Percentiles rank a stretch among this genome's conserved stretches.
Conservation (phyloP, 37 sponge, comb jelly and placozoan genomes). For the Spongilla lacustris region DNA sequence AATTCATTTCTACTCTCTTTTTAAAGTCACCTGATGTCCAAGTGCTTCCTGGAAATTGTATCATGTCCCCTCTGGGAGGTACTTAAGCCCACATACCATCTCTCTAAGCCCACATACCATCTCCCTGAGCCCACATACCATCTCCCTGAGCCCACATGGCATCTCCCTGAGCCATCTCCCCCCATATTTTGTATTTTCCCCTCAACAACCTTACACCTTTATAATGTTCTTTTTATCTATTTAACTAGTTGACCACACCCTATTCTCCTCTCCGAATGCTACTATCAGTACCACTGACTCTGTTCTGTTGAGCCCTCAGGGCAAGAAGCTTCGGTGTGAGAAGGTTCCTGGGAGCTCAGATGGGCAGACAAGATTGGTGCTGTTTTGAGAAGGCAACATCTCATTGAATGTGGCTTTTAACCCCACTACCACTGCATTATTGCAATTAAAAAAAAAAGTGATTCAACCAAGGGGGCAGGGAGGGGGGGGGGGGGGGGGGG, state of each 20-base stretch:
- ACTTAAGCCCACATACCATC: not conserved
- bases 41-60: not conserved
- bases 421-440: not conserved
- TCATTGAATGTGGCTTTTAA: not conserved
- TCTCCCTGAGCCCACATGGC: too few species aligned
- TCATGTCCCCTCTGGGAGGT: not conserved
- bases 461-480: too few species aligned
- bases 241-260: conserved; percentile 8
- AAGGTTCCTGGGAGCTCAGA: conserved; percentile 16
- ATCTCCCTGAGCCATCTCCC: too few species aligned
- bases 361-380: conserved; percentile 22
- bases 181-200: too few species aligned
- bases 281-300: not conserved
- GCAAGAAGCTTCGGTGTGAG: conserved; percentile 20
- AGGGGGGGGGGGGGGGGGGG: too few species aligned
- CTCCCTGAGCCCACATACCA: too few species aligned
- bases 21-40: not conserved
- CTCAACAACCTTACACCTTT: not conserved
- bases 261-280: conserved; percentile 15
- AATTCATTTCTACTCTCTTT: not conserved
- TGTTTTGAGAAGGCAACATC: not conserved
- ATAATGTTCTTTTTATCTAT: not conserved
- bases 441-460: too few species aligned
- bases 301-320: conserved; percentile 16
- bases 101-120: too few species aligned